Conservation (phyloP, 2,888 invertebrate species). For the Griposia aprilina region DNA sequence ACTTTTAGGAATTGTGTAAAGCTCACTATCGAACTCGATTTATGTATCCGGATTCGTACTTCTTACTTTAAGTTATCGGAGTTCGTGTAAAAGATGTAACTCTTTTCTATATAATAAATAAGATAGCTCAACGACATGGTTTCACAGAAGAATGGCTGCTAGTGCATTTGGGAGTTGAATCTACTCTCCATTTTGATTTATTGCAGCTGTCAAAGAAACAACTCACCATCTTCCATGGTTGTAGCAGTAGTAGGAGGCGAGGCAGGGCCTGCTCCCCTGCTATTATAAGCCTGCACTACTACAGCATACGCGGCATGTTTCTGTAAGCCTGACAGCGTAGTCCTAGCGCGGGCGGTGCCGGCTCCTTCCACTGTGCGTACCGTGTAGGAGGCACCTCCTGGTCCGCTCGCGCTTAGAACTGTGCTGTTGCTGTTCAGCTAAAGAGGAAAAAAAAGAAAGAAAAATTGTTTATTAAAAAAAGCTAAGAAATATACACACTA, state of each 20-base stretch:
- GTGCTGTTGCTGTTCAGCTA: slow-evolving; percentile 87
- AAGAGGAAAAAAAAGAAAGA: background rate
- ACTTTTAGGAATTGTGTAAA: background rate
- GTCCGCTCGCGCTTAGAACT: slow-evolving; percentile 85
- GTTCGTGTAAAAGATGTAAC: background rate
- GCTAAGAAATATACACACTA: background rate
- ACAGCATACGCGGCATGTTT: slow-evolving; percentile 95
- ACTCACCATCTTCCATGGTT: slow-evolving; percentile 95
- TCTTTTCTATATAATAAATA: background rate
- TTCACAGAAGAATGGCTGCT: background rate
- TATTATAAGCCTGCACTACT: slow-evolving; percentile 96
- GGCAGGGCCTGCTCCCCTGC: slow-evolving; percentile 95
- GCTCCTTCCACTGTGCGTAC: slow-evolving; percentile 95
- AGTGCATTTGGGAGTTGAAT: background rate
- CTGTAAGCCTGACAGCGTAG: slow-evolving; percentile 92
- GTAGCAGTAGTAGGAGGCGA: slow-evolving; percentile 95
- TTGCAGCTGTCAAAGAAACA: background rate
- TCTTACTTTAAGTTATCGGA: background rate
- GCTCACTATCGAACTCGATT: background rate
- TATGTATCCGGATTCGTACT: background rate
- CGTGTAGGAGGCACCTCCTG: slow-evolving; percentile 91
- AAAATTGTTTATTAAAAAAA: background rate
- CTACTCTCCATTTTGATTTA: background rate
- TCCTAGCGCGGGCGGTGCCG: slow-evolving; percentile 92
- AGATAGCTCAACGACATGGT: background rate